A percentile compares a stretch with the other conserved stretches of the same genome.
phyloP scores from a whole-genome alignment of 2,797 vertebrate genomes.

The Gastrophryne carolinensis region DNA sequence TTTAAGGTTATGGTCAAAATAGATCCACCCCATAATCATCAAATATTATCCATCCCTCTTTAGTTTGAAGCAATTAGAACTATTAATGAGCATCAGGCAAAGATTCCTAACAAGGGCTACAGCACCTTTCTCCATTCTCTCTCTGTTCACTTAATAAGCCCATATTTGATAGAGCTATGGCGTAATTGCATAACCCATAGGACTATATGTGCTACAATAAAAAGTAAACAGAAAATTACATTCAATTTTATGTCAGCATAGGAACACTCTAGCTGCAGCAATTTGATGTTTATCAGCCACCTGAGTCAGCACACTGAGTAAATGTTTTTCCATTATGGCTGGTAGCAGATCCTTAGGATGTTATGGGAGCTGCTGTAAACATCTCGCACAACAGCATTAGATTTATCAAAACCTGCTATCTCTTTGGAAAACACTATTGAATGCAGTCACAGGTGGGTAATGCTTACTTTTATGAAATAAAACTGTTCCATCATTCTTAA shows the following conservation, averaged over 20 bases:
- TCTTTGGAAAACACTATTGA: background rate
- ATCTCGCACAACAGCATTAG: background rate
- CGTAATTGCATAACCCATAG: background rate
- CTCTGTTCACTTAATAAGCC: background rate
- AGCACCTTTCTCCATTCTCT: background rate
- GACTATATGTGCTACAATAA: background rate
- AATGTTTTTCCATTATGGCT: slow-evolving; percentile 13
- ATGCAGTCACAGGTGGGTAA: background rate
- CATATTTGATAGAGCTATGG: background rate
- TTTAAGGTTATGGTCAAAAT: background rate
- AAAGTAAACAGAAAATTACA: background rate
- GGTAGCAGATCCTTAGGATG: background rate
- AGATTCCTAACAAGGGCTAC: background rate
- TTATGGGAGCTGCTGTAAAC: background rate
- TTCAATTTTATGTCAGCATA: background rate
- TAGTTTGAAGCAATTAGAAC: background rate
- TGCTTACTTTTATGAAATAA: background rate
- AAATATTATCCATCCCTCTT: background rate
- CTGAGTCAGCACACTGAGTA: background rate
- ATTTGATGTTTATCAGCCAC: background rate
- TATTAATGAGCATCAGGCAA: background rate
- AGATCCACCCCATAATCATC: background rate
- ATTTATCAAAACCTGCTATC: slow-evolving; percentile 4
- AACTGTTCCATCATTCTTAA: background rate
- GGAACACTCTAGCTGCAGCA: background rate